These are phyloP conservation scores for Ceyx cyanopectus DNA, from an alignment of 2,113 vertebrate species.

Conservation along the genomic window DNA sequence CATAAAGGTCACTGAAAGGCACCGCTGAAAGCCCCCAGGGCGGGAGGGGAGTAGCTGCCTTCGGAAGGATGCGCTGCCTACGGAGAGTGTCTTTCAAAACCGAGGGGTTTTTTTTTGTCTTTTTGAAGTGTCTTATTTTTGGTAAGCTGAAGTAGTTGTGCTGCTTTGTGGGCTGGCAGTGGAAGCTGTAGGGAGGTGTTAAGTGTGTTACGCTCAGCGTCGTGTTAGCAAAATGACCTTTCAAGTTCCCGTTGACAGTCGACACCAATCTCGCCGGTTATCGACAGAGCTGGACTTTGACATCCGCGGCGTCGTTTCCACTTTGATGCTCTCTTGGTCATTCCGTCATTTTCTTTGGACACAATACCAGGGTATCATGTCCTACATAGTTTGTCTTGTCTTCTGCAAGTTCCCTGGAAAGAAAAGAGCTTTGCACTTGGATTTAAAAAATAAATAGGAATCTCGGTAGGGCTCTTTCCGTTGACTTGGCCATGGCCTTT, in stretches of 20 bases:
- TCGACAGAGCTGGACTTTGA: neutral
- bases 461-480: slow-evolving; percentile 48
- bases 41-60: neutral
- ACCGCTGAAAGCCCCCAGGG: neutral
- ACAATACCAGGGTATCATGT: slow-evolving; percentile 1
- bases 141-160: neutral
- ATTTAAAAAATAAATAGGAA: slow-evolving; percentile 65
- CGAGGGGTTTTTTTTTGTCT: neutral
- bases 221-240: slow-evolving; percentile 8
- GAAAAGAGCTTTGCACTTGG: slow-evolving; percentile 53
- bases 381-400: slow-evolving; percentile 46
- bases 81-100: neutral
- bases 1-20: slow-evolving; percentile 28
- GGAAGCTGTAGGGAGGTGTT: slow-evolving; percentile 8
- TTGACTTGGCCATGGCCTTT: slow-evolving; percentile 54
- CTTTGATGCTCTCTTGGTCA: neutral
- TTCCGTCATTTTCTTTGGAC: slow-evolving; percentile 26
- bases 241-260: neutral
- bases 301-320: neutral
- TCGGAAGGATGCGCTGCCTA: neutral
- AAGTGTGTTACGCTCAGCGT: neutral
- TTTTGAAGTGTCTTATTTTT: slow-evolving; percentile 5
- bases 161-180: neutral
- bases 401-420: slow-evolving; percentile 46
- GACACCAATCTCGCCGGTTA: neutral